Evolutionary conservation across 2,888 invertebrate species (phyloP).

Genomic region (Habroteleia sp.): DNA sequence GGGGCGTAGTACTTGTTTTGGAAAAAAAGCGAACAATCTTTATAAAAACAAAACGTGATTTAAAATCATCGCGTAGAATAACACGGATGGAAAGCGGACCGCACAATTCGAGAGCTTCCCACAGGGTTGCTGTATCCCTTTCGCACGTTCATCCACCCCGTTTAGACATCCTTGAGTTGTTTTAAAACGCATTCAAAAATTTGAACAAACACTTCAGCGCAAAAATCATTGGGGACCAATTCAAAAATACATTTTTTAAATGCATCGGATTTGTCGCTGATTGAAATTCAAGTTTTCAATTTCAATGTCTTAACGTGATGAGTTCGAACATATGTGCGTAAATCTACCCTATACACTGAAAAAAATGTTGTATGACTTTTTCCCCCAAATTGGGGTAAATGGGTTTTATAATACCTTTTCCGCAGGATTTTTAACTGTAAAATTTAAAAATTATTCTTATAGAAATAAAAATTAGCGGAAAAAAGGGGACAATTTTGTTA

Average conservation of each 20-base stretch:
- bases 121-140: constrained; percentile 33
- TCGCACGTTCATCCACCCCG: constrained; percentile 26
- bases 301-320: too few species aligned
- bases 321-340: too few species aligned
- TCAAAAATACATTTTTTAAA: constrained; percentile 1
- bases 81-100: constrained; percentile 18
- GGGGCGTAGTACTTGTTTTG: constrained; percentile 10
- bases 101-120: constrained; percentile 31
- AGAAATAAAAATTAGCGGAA: too few species aligned
- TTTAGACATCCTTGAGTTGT: constrained; percentile 61
- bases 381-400: too few species aligned
- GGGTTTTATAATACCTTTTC: too few species aligned
- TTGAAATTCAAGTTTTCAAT: constrained; percentile 1
- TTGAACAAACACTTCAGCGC: constrained; percentile 70
- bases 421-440: too few species aligned
- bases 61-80: constrained; percentile 43
- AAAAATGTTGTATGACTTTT: too few species aligned
- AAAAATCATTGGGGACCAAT: constrained; percentile 71
- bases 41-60: constrained; percentile 56
- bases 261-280: not conserved
- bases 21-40: constrained; percentile 25
- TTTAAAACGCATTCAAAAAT: constrained; percentile 75
- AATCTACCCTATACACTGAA: too few species aligned
- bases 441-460: too few species aligned
- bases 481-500: too few species aligned